A percentile compares a stretch with the other conserved stretches of the same genome.
phyloP scores from a whole-genome alignment of 2,797 vertebrate genomes.

The Peromyscus attwateri region DNA sequence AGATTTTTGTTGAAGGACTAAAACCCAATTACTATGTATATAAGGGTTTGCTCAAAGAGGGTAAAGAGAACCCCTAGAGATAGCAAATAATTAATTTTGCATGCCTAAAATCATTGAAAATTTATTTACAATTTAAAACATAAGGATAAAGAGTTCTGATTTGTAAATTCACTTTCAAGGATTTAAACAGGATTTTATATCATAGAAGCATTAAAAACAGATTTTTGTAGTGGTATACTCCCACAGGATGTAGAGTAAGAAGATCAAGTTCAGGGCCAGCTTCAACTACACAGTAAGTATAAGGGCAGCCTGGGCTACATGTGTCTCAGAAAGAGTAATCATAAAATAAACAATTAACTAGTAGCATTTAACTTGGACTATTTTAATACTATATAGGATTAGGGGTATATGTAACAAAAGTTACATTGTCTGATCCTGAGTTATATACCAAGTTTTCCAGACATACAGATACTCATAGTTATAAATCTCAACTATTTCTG shows the following conservation, averaged over 20 bases:
- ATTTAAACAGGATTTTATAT: neutral
- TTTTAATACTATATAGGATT: conserved; percentile 8
- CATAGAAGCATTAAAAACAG: neutral
- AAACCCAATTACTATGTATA: neutral
- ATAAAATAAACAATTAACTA: neutral
- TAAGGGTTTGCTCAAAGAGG: neutral
- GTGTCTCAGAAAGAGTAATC: neutral
- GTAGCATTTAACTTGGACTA: neutral
- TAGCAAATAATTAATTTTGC: neutral
- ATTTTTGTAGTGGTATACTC: neutral
- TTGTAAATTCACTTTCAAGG: neutral
- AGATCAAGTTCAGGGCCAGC: neutral
- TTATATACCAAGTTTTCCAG: neutral
- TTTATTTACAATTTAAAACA: conserved; percentile 15
- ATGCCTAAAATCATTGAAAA: neutral
- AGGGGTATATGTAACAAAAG: neutral
- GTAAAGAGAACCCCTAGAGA: neutral
- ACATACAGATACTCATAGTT: neutral
- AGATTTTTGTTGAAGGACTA: conserved; percentile 8
- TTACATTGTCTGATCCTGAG: neutral
- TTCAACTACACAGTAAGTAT: neutral
- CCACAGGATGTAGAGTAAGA: neutral
- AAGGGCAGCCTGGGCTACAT: neutral
- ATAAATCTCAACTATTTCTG: neutral
- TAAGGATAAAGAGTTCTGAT: neutral